Percentiles rank a stretch among this genome's conserved stretches.
Evolutionary conservation across 2,797 vertebrate species (phyloP).

Genomic region (Coregonus suidteri): DNA sequence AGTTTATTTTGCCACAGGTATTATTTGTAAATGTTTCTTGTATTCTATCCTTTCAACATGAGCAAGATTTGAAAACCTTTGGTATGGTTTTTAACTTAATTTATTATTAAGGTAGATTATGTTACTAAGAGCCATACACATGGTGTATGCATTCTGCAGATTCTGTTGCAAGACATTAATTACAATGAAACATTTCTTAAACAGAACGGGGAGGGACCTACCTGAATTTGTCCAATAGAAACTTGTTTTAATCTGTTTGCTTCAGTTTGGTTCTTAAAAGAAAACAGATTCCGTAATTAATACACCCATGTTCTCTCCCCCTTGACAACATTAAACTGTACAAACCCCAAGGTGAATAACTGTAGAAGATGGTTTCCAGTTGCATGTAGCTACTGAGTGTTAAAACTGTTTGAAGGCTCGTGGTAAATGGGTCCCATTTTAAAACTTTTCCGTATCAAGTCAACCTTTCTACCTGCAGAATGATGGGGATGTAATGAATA

Average conservation of each 20-base stretch:
- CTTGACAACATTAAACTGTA: slow-evolving; percentile 63
- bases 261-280: too few species aligned
- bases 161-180: too few species aligned
- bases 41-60: slow-evolving; percentile 83
- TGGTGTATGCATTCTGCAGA: too few species aligned
- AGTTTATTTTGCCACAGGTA: slow-evolving; percentile 82
- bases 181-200: too few species aligned
- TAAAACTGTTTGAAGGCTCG: slow-evolving; percentile 35
- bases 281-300: too few species aligned
- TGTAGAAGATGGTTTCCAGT: slow-evolving; percentile 59
- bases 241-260: too few species aligned
- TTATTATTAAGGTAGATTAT: slow-evolving; percentile 87
- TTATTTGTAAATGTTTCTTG: slow-evolving; percentile 89
- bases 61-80: slow-evolving; percentile 83
- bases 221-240: too few species aligned
- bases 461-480: slow-evolving; percentile 47
- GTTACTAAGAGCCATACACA: slow-evolving; percentile 83
- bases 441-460: slow-evolving; percentile 30
- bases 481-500: slow-evolving; percentile 34
- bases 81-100: slow-evolving; percentile 88
- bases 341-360: slow-evolving; percentile 69
- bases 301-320: slow-evolving; percentile 64
- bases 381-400: slow-evolving; percentile 73
- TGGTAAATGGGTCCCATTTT: slow-evolving; percentile 17
- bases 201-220: too few species aligned